These are phyloP conservation scores for Mythimna albipuncta DNA, from an alignment of 2,888 invertebrate genomes.

Conservation along the genomic window DNA sequence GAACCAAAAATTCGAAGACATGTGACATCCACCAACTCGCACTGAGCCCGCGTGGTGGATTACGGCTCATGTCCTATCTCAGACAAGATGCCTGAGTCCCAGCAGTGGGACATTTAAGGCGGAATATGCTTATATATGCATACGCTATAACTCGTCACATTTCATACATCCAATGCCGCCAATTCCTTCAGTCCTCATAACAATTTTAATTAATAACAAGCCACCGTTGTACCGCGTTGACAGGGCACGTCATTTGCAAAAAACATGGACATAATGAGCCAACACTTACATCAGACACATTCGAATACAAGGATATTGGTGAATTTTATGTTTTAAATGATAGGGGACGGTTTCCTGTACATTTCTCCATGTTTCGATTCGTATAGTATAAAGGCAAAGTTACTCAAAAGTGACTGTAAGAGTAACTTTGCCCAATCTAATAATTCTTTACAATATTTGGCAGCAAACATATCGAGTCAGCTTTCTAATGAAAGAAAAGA, in stretches of 20 bases:
- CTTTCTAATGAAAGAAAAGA: too few relatives aligned
- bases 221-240: slow-evolving; percentile 26
- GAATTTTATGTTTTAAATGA: slow-evolving; percentile 15
- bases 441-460: too few relatives aligned
- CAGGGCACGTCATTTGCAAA: slow-evolving; percentile 64
- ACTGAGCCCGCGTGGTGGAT: too few relatives aligned
- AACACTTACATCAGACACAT: slow-evolving; percentile 5
- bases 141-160: neutral
- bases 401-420: too few relatives aligned
- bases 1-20: too few relatives aligned
- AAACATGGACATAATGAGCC: slow-evolving; percentile 59
- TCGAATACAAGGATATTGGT: neutral
- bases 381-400: neutral
- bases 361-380: neutral
- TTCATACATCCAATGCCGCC: neutral
- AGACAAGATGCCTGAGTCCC: too few relatives aligned
- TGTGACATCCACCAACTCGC: too few relatives aligned
- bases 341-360: neutral
- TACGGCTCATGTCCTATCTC: too few relatives aligned
- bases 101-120: too few relatives aligned
- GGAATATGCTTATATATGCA: neutral
- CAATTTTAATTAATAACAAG: slow-evolving; percentile 39
- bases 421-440: too few relatives aligned
- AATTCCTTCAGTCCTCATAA: slow-evolving; percentile 16
- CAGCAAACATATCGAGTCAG: too few relatives aligned